Percentiles rank a stretch among this genome's conserved stretches.
Conservation (phyloP, 2,888 invertebrate species). For the Rotaria socialis region DNA sequence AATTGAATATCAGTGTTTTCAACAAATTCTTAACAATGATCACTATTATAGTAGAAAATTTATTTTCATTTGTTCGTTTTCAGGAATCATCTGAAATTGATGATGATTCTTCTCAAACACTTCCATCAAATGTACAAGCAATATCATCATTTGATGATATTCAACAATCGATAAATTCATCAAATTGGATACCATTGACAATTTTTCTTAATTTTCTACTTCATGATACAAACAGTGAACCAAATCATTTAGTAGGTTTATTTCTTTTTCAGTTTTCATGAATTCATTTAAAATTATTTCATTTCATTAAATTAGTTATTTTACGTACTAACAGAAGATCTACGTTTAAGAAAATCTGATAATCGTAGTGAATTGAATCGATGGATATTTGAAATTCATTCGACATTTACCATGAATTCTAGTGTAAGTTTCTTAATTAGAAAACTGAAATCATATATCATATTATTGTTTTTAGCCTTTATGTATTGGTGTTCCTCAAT, state of each 20-base stretch:
- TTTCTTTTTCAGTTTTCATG: background rate
- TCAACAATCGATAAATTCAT: background rate
- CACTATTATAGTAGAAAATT: too few relatives aligned
- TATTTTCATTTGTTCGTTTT: background rate
- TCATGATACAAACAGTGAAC: slow-evolving; percentile 7
- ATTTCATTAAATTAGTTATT: background rate
- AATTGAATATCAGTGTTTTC: too few relatives aligned
- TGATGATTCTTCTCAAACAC: background rate
- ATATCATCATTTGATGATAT: slow-evolving; percentile 34
- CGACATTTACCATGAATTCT: slow-evolving; percentile 16
- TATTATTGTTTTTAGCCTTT: background rate
- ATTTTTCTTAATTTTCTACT: slow-evolving; percentile 22
- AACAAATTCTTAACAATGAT: too few relatives aligned
- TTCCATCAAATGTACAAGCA: background rate
- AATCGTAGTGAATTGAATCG: background rate
- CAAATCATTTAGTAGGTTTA: slow-evolving; percentile 1
- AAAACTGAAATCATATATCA: background rate
- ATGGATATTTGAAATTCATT: slow-evolving; percentile 36
- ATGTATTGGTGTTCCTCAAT: background rate
- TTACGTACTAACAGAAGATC: background rate
- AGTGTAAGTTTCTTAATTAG: background rate
- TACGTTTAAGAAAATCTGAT: background rate
- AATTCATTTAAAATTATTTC: background rate
- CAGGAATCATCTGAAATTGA: background rate
- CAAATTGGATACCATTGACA: background rate